Evolutionary conservation across 2,888 invertebrate genomes (phyloP), one percentile per base, ranked within the genome.

Genomic region (Patella caerulea): DNA sequence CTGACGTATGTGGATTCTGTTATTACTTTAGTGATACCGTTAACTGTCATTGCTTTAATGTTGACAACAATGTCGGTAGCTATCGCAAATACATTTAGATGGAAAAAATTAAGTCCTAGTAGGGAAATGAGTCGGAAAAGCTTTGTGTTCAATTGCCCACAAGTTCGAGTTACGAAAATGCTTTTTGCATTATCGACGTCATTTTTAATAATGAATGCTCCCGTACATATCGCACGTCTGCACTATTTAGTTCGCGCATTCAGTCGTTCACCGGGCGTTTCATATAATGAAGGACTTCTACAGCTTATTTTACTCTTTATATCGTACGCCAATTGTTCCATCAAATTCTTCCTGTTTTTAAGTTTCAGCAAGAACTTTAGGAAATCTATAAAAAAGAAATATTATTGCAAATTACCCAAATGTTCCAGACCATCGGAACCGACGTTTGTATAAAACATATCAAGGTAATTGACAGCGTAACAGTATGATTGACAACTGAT

Each of bases 291-390:
- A 53, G 76, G 79, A 2, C 72, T 83, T 7, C 74, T 82, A 17
- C 79, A 81, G 56, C 75, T 81, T 70, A 56, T 79, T 2, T 76
- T 85, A 19, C 77, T 80, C 59, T 80, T 80, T 69, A 72, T 82
- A 1, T 83, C 79, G n/a, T 82, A 83, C 53, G 34, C 72, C 3
- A 82, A 83, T 72, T 81, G 77, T 72, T 78, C 81, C 19, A 73
- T 81, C 65, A 83, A 83, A 76, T 83, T 83, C 72, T 78, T 82
- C 76, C 75, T 85, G n/a, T 81, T 85, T 29, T 77, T 83, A 29
- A 75, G 71, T 15, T 82, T 79, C 78, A 83, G 83, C 53, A 79
- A 73, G n/a, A 83, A 83, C 72, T 83, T 85, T 72, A 69, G 83
- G 7, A 79, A 80, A 29, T 72, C 78, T 15, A 72, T 78, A 52